Conservation (phyloP, 2,797 vertebrate species). For the Scleropages formosus region DNA sequence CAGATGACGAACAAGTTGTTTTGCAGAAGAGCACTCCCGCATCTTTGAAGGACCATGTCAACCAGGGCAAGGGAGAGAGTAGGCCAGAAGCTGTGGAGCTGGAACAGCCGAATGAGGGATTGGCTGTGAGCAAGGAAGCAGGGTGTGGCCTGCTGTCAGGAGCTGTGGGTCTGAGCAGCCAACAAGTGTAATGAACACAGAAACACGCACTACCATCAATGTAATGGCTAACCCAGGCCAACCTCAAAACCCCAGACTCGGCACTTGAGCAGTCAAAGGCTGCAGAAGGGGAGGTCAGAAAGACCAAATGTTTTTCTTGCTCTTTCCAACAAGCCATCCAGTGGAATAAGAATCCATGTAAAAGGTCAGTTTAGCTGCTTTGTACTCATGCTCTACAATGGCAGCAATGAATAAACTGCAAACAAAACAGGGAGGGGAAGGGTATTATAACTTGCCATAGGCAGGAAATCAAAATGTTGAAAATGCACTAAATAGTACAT, state of each 20-base stretch:
- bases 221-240: constrained; percentile 45
- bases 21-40: constrained; percentile 58
- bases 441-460: constrained; percentile 37
- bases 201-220: background rate
- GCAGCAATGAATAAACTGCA: constrained; percentile 44
- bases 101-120: constrained; percentile 38
- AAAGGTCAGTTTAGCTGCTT: constrained; percentile 37
- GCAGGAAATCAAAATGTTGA: constrained; percentile 46
- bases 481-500: constrained; percentile 59
- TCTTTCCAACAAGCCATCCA: constrained; percentile 66
- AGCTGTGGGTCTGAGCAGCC: constrained; percentile 81
- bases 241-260: constrained; percentile 57
- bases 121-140: constrained; percentile 67
- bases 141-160: constrained; percentile 67
- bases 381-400: constrained; percentile 45
- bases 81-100: constrained; percentile 58
- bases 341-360: constrained; percentile 34
- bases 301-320: constrained; percentile 36
- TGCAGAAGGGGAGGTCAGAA: constrained; percentile 34
- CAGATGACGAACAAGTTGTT: constrained; percentile 65
- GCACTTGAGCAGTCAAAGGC: constrained; percentile 36
- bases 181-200: constrained; percentile 70
- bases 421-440: constrained; percentile 39
- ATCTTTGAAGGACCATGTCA: constrained; percentile 82
- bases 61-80: constrained; percentile 72